These are phyloP conservation scores for Hylomyscus alleni DNA, from an alignment of 2,797 vertebrate genomes.

Conservation along the genomic window DNA sequence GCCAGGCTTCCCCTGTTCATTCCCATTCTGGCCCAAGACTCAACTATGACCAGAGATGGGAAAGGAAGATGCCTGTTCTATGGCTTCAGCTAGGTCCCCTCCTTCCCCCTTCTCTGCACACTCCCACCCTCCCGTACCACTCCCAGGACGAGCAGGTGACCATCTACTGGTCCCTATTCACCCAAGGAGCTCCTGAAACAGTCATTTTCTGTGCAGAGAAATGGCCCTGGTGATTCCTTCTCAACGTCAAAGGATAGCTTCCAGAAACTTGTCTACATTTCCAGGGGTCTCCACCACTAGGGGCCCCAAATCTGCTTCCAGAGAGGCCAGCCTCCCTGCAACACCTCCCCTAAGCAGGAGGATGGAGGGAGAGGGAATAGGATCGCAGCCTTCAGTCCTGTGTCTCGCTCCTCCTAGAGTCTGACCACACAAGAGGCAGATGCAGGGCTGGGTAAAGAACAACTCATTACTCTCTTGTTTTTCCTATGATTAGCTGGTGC, in stretches of 20 bases:
- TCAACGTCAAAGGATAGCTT: not conserved
- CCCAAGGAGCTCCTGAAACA: not conserved
- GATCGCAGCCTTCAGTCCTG: not conserved
- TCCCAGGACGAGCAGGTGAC: not conserved
- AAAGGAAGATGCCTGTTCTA: not conserved
- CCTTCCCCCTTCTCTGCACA: fast-evolving
- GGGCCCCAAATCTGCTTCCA: not conserved
- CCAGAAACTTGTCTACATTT: not conserved
- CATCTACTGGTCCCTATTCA: not conserved
- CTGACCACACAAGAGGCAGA: not conserved
- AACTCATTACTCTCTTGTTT: not conserved
- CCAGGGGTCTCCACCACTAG: not conserved
- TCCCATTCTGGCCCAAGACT: not conserved
- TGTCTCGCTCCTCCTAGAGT: not conserved
- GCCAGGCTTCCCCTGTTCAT: not conserved
- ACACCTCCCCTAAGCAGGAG: not conserved
- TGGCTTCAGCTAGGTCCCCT: not conserved
- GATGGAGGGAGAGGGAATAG: no score
- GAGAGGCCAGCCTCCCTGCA: not conserved
- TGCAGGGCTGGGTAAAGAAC: not conserved
- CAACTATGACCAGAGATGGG: not conserved
- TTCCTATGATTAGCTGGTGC: not conserved
- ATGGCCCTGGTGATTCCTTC: not conserved
- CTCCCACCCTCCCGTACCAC: not conserved
- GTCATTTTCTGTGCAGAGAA: not conserved